These are phyloP conservation scores for Margaritifera margaritifera DNA, from an alignment of 2,888 invertebrate genomes.

Conservation along the genomic window DNA sequence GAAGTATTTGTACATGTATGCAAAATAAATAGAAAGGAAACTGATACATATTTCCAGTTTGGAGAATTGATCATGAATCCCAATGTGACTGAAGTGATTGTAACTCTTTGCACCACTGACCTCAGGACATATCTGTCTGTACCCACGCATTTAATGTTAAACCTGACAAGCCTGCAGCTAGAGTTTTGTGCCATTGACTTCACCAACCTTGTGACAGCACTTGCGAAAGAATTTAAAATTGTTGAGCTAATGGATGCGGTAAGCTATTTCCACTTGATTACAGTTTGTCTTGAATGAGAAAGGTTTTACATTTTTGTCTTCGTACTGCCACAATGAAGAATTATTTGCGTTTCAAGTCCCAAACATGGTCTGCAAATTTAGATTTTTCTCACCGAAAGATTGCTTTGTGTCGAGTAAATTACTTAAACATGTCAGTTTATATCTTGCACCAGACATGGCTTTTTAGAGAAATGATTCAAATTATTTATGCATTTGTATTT, in stretches of 20 bases:
- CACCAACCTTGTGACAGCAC: slow-evolving; percentile 27
- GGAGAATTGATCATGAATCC: slow-evolving; percentile 18
- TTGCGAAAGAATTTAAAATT: slow-evolving; percentile 27
- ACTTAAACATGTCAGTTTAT: too few species aligned
- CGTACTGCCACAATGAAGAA: too few species aligned
- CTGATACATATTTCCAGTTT: slow-evolving; percentile 30
- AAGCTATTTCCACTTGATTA: neutral
- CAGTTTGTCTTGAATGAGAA: too few species aligned
- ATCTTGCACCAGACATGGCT: too few species aligned
- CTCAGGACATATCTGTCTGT: slow-evolving; percentile 42
- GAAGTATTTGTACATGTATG: neutral
- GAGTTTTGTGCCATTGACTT: slow-evolving; percentile 50
- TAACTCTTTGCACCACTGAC: slow-evolving; percentile 35
- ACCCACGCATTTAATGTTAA: slow-evolving; percentile 32
- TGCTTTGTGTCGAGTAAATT: too few species aligned
- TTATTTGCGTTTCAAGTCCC: too few species aligned
- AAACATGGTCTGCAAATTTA: too few species aligned
- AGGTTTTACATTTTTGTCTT: too few species aligned
- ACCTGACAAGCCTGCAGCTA: slow-evolving; percentile 35
- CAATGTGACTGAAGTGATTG: slow-evolving; percentile 31
- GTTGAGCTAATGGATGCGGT: slow-evolving; percentile 19
- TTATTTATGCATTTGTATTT: too few species aligned
- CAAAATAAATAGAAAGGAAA: neutral
- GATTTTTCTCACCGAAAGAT: too few species aligned
- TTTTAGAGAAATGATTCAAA: too few species aligned